Evolutionary conservation across 2,888 invertebrate genomes (phyloP), one percentile per base, ranked within the genome.

Genomic region (Trypoxylon attenuatum): DNA sequence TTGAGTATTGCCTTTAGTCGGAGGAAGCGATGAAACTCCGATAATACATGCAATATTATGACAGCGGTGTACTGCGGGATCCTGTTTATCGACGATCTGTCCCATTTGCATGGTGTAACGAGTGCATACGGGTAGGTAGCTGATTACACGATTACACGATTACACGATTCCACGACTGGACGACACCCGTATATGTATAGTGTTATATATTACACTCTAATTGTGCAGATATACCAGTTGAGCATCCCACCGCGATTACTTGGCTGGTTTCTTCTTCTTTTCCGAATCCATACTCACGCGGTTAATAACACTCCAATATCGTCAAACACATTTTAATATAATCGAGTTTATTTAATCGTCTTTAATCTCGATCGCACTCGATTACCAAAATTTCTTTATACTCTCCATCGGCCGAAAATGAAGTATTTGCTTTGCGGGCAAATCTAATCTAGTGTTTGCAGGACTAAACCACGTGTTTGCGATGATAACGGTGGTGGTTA

Each of bases 1-100:
- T n/a, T n/a, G n/a, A n/a, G n/a, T n/a, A n/a, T n/a, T n/a, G n/a
- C n/a, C n/a, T n/a, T 29, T 22, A 41, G 39, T 42, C 59, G 53
- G 42, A 53, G 47, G 55, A 70, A 59, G 51, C 65, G 70, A 49
- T 65, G 46, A 57, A 60, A 63, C 59, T 68, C 51, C 54, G 69
- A 71, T 77, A 70, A 76, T 69, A 71, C 67, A 69, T 64, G 58
- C 56, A 67, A 73, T 78, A 73, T 78, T 73, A 78, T 72, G 68
- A 73, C 59, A 68, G 65, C 67, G 59, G 47, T 51, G 41, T 56
- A 65, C 52, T 38, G 57, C 45, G 5, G 57, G 55, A 50, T 64
- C 71, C 58, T 56, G 60, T 72, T 75, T 69, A 72, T 75, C 72
- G 54, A 41, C 23, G 69, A 74, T 76, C 74, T 74, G 63, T 33